Conservation (phyloP, 2,113 vertebrate species). For the Fulmarus glacialis region DNA sequence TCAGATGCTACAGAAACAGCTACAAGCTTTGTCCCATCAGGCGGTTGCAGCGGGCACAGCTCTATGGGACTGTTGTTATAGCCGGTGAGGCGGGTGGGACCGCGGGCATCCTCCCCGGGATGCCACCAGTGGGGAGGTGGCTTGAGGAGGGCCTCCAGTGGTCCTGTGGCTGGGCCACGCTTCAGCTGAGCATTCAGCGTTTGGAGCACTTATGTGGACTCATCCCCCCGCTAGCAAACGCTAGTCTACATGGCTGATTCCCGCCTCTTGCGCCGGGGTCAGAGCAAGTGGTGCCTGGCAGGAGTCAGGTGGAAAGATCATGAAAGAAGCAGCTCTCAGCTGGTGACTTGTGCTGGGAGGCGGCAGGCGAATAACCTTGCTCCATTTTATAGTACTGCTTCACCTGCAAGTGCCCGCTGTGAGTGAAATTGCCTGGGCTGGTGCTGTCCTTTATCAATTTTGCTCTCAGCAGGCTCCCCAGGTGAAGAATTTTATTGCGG, state of each 20-base stretch:
- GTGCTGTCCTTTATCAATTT: constrained; percentile 6
- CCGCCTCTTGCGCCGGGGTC: not conserved
- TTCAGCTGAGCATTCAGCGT: not conserved
- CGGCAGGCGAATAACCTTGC: not conserved
- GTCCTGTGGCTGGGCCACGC: accelerated
- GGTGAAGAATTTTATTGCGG: constrained; percentile 5
- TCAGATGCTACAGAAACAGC: not conserved
- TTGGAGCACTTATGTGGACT: not conserved
- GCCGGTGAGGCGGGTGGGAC: not conserved
- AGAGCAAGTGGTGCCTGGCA: not conserved
- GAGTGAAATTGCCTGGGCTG: constrained; percentile 41
- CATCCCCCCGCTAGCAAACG: not conserved
- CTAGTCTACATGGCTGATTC: accelerated
- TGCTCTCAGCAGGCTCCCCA: not conserved
- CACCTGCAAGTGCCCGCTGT: constrained; percentile 24
- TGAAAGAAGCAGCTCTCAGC: not conserved
- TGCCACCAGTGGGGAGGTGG: not conserved
- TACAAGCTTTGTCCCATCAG: not conserved
- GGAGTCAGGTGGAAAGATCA: not conserved
- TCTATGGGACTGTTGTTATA: not conserved
- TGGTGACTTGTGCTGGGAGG: not conserved
- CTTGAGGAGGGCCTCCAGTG: not conserved
- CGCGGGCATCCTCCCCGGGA: accelerated
- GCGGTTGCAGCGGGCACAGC: not conserved
- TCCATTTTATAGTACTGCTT: not conserved